Evolutionary conservation across 1,140 invertebrate genomes (phyloP), one percentile per base, ranked within the genome.

Genomic region (Hirudo medicinalis): DNA sequence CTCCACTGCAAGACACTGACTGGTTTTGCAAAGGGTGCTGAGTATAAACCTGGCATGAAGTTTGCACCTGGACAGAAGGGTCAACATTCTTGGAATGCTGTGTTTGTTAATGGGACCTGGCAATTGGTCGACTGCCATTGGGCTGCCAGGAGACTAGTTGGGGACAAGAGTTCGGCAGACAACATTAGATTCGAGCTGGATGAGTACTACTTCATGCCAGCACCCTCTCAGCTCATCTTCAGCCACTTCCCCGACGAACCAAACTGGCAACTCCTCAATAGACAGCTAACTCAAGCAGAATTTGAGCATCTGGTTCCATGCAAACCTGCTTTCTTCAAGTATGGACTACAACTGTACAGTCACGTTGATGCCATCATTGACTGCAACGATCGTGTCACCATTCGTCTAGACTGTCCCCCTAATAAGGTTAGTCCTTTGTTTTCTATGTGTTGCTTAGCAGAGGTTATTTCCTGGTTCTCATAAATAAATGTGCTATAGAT

Each of bases 291-390:
- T 0, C 75, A 79, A 54, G 76, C 78, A 40, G 81, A 82, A 74
- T 82, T 82, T 76, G 81, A 82, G 74, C 77, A 79, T 71, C 79
- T 82, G 74, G 80, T 81, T 5, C 80, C 81, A 69, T 80, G 82
- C 76, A 82, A 82, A 69, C 79, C 79, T 32, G 78, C 79, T 69
- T 82, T 82, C 76, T 82, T 82, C 77, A 82, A 82, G 72, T 82
- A 82, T 74, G 78, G 78, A 40, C 75, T 82, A 36, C 79, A 82
- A 72, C 79, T 82, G 75, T 76, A 80, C n/a, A 81, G 78, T 60
- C 79, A 82, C 72, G 74, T 77, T n/a, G 78, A 79, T 25, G 80
- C 80, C 5, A 78, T 82, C 72, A 74, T 74, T n/a, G 25, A 69
- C 60, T 71, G 32, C 25, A 3, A 22, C 15, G 25, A 69, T 15